Conservation (phyloP, 2,888 invertebrate species). For the Nomada ruficornis region DNA sequence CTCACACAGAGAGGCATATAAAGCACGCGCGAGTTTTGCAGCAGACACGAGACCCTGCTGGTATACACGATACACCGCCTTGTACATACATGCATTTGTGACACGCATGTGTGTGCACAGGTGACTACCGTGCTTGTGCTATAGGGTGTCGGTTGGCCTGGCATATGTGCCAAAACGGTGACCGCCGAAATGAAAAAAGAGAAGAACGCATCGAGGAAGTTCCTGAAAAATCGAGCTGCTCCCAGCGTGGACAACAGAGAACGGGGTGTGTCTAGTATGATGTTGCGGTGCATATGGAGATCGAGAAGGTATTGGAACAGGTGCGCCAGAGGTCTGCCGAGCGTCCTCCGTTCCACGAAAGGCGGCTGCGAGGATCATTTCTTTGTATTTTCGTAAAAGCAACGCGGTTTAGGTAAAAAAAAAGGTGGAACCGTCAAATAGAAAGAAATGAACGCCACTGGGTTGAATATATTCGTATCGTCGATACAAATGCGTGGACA, state of each 20-base stretch:
- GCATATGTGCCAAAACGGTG: slow-evolving; percentile 64
- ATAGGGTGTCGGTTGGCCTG: slow-evolving; percentile 34
- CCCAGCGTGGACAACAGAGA: slow-evolving; percentile 27
- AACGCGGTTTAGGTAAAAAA: slow-evolving; percentile 5
- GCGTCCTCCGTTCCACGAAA: slow-evolving; percentile 27
- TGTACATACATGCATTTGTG: neutral
- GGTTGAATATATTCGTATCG: neutral
- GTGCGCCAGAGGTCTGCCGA: slow-evolving; percentile 47
- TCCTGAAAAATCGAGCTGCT: slow-evolving; percentile 38
- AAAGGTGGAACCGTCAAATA: neutral
- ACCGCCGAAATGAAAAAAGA: slow-evolving; percentile 46
- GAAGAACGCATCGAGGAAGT: neutral
- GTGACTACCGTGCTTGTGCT: neutral
- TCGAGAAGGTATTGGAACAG: slow-evolving; percentile 60
- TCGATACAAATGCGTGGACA: neutral
- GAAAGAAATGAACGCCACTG: neutral
- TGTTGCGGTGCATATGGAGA: slow-evolving; percentile 29
- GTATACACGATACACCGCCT: neutral
- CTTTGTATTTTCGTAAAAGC: neutral
- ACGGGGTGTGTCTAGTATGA: slow-evolving; percentile 57
- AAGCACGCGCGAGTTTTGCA: slow-evolving; percentile 31
- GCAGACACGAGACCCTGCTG: slow-evolving; percentile 18
- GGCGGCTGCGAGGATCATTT: slow-evolving; percentile 15
- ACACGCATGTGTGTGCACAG: neutral
- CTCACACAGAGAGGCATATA: slow-evolving; percentile 11